Evolutionary conservation across 92 coral and sea anemone species (phyloP).

Genomic region (Diadumene lineata): DNA sequence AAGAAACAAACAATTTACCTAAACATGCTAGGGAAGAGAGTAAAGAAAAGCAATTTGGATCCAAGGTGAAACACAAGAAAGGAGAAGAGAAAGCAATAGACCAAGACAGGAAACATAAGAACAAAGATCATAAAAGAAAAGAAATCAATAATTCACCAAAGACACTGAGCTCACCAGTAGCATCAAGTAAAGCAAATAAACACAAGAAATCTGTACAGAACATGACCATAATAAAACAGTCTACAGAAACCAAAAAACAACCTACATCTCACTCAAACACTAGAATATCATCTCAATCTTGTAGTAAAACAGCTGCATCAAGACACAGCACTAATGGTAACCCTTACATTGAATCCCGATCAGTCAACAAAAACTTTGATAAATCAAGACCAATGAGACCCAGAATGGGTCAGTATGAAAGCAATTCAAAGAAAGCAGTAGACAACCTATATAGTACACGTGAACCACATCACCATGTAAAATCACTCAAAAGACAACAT

Average conservation of each 20-base stretch:
- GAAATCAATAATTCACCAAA: neutral
- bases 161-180: neutral
- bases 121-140: neutral
- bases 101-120: neutral
- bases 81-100: neutral
- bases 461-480: too few relatives aligned
- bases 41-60: neutral
- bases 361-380: neutral
- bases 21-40: neutral
- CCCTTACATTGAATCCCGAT: neutral
- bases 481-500: conserved; percentile 8
- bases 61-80: neutral
- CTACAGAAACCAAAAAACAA: neutral
- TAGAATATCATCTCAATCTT: neutral
- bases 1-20: neutral
- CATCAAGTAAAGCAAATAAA: neutral
- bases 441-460: too few relatives aligned
- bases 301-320: neutral
- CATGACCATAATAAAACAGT: neutral
- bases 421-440: too few relatives aligned
- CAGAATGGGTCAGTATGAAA: too few relatives aligned
- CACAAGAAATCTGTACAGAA: neutral
- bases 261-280: neutral
- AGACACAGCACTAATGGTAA: neutral
- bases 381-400: neutral